These are phyloP conservation scores for Volucella inanis DNA, from an alignment of 2,888 invertebrate species.

Conservation along the genomic window DNA sequence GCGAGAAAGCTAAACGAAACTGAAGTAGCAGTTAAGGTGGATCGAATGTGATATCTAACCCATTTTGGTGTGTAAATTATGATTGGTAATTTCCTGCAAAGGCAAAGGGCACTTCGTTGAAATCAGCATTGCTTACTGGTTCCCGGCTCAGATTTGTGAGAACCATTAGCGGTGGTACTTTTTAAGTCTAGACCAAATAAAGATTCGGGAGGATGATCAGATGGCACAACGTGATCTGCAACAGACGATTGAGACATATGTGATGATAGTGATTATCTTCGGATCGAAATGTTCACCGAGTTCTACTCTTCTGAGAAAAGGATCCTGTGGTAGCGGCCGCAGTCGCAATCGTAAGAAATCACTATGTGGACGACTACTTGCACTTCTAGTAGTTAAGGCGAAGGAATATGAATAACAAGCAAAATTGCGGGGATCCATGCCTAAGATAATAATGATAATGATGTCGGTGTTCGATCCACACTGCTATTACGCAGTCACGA, in stretches of 20 bases:
- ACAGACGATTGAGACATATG: slow-evolving; percentile 47
- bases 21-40: slow-evolving; percentile 31
- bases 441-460: slow-evolving; percentile 45
- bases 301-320: slow-evolving; percentile 31
- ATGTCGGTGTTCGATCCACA: slow-evolving; percentile 75
- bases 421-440: slow-evolving; percentile 7
- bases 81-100: slow-evolving; percentile 77
- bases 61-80: slow-evolving; percentile 75
- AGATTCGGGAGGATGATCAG: slow-evolving; percentile 76
- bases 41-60: slow-evolving; percentile 76
- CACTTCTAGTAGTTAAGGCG: slow-evolving; percentile 33
- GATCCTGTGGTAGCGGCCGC: no score
- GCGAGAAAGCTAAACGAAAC: slow-evolving; percentile 59
- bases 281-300: slow-evolving; percentile 62
- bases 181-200: slow-evolving; percentile 65
- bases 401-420: background rate
- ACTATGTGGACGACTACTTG: slow-evolving; percentile 56
- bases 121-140: slow-evolving; percentile 76
- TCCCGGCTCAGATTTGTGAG: slow-evolving; percentile 77
- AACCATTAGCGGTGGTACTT: slow-evolving; percentile 61
- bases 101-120: slow-evolving; percentile 73
- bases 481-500: slow-evolving; percentile 51
- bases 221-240: slow-evolving; percentile 69
- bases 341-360: slow-evolving; percentile 61
- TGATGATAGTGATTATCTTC: slow-evolving; percentile 75